Percentiles rank a stretch among this genome's conserved stretches.
phyloP scores from a whole-genome alignment of 2,888 invertebrate genomes.

The Druceiella hillmani region DNA sequence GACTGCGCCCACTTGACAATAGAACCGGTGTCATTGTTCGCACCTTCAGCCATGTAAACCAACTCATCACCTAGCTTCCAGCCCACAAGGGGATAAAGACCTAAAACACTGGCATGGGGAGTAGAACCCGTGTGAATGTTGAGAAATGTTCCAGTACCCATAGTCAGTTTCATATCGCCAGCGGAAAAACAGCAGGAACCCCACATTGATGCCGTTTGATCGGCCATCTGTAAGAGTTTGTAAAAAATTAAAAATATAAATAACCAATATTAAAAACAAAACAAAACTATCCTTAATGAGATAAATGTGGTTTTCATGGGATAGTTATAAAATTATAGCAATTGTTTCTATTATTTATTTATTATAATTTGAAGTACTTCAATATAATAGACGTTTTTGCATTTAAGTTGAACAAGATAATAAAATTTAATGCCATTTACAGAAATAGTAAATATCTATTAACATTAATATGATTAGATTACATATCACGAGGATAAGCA shows the following conservation, averaged over 20 bases:
- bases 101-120: slow-evolving; percentile 77
- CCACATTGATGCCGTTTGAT: slow-evolving; percentile 86
- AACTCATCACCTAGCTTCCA: slow-evolving; percentile 58
- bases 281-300: too few relatives aligned
- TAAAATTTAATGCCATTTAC: too few relatives aligned
- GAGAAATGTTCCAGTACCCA: slow-evolving; percentile 90
- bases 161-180: slow-evolving; percentile 79
- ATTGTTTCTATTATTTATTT: too few relatives aligned
- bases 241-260: slow-evolving; percentile 9
- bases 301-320: too few relatives aligned
- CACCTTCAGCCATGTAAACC: slow-evolving; percentile 77
- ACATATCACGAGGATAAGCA: too few relatives aligned
- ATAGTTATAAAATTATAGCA: too few relatives aligned
- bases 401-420: too few relatives aligned
- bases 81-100: slow-evolving; percentile 87
- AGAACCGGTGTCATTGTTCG: slow-evolving; percentile 83
- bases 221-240: slow-evolving; percentile 59
- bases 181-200: slow-evolving; percentile 76
- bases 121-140: slow-evolving; percentile 72
- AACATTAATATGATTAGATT: too few relatives aligned
- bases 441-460: too few relatives aligned
- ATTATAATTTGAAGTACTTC: too few relatives aligned
- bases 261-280: too few relatives aligned
- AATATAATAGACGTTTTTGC: too few relatives aligned
- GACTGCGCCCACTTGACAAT: slow-evolving; percentile 80